Evolutionary conservation across 2,797 vertebrate genomes (phyloP).

Genomic region (Vultur gryphus): DNA sequence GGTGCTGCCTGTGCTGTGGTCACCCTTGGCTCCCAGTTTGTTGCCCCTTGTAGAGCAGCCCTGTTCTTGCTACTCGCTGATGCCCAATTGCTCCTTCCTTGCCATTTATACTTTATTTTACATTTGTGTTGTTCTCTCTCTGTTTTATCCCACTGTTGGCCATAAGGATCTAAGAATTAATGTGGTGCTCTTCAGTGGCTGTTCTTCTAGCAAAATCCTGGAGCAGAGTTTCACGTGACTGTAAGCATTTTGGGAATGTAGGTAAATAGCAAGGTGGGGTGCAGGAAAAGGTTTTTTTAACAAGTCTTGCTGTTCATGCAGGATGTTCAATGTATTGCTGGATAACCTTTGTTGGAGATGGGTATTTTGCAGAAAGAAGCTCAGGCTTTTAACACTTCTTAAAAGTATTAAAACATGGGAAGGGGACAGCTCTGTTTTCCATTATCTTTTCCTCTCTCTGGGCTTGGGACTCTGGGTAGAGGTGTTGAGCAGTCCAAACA

Average conservation of each 20-base stretch:
- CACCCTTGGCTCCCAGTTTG: background rate
- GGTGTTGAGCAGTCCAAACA: background rate
- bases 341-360: background rate
- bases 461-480: no score
- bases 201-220: background rate
- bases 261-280: background rate
- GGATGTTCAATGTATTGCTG: background rate
- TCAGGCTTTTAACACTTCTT: background rate
- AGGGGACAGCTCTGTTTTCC: background rate
- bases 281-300: background rate
- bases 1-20: no score
- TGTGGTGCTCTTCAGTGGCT: background rate
- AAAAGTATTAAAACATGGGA: background rate
- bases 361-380: background rate
- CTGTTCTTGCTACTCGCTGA: background rate
- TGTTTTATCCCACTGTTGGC: background rate
- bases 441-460: background rate
- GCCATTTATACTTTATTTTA: background rate
- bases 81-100: background rate
- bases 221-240: background rate
- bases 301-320: background rate
- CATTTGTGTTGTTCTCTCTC: background rate
- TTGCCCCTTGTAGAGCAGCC: background rate
- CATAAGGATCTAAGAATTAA: background rate
- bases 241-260: background rate